Conservation (phyloP, 2,888 invertebrate genomes). For the Xylota sylvarum region DNA sequence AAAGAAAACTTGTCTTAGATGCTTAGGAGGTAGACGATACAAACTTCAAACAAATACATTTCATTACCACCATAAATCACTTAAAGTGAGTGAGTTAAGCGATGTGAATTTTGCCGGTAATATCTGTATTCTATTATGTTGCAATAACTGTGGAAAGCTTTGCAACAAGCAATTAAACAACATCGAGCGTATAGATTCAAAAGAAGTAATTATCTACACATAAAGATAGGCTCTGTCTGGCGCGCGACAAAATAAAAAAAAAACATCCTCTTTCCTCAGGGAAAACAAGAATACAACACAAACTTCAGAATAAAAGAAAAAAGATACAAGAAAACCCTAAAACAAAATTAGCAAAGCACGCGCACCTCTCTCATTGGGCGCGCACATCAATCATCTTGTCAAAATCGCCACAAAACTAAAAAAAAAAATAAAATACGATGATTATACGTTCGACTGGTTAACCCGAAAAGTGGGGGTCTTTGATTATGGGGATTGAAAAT, state of each 20-base stretch:
- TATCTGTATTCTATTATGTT: slow-evolving; percentile 26
- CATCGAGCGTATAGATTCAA: slow-evolving; percentile 11
- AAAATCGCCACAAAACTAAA: slow-evolving; percentile 76
- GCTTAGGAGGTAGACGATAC: not conserved
- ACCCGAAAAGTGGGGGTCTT: slow-evolving; percentile 69
- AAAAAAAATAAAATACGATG: slow-evolving; percentile 36
- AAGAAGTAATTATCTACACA: slow-evolving; percentile 30
- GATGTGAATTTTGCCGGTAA: slow-evolving; percentile 5
- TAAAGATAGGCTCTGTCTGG: not conserved
- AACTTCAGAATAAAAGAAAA: not conserved
- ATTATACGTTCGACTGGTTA: slow-evolving; percentile 73
- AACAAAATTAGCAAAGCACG: slow-evolving; percentile 79
- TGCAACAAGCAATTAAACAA: slow-evolving; percentile 15
- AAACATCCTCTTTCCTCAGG: slow-evolving; percentile 10
- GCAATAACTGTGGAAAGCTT: slow-evolving; percentile 10
- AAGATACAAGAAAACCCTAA: slow-evolving; percentile 33
- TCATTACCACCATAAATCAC: slow-evolving; percentile 45
- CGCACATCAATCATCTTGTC: slow-evolving; percentile 80
- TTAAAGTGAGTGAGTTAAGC: not conserved
- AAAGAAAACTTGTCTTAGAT: not conserved
- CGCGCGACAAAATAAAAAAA: slow-evolving; percentile 46
- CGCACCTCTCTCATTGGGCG: slow-evolving; percentile 78
- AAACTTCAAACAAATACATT: slow-evolving; percentile 21
- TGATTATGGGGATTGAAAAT: slow-evolving; percentile 77
- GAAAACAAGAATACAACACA: slow-evolving; percentile 11